These are phyloP conservation scores for Polydrusus cervinus DNA, from an alignment of 2,888 invertebrate genomes.

Conservation along the genomic window DNA sequence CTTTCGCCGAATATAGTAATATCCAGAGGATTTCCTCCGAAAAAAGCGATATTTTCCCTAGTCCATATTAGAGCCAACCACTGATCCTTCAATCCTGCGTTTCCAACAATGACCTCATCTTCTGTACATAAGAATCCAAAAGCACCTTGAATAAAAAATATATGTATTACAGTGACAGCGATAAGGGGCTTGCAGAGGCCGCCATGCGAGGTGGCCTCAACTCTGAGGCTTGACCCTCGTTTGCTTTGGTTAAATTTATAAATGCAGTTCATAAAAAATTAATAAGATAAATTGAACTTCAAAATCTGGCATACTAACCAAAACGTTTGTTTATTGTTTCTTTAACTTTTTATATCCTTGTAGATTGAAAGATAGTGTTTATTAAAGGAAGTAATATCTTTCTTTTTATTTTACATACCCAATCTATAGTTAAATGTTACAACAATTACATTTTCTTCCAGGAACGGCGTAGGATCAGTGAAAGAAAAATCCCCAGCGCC, in stretches of 20 bases:
- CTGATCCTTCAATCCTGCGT: constrained; percentile 57
- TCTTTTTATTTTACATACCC: constrained; percentile 39
- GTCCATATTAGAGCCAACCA: constrained; percentile 55
- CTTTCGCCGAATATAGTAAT: constrained; percentile 58
- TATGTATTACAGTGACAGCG: too few species aligned
- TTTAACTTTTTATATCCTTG: too few species aligned
- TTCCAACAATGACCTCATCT: constrained; percentile 55
- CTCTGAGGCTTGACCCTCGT: too few species aligned
- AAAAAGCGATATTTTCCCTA: constrained; percentile 52
- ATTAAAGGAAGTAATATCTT: background rate
- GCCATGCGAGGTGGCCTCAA: too few species aligned
- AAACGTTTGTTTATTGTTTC: too few species aligned
- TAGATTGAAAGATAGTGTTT: background rate
- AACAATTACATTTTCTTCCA: constrained; percentile 64
- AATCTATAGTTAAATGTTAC: constrained; percentile 61
- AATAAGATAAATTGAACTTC: too few species aligned
- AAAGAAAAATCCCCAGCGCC: constrained; percentile 61
- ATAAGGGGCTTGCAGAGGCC: too few species aligned
- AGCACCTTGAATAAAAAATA: constrained; percentile 41
- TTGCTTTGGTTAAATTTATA: too few species aligned
- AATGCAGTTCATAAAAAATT: too few species aligned
- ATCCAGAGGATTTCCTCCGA: constrained; percentile 55
- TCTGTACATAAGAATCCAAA: constrained; percentile 60
- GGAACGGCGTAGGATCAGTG: constrained; percentile 65
- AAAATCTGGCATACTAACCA: too few species aligned